Conservation (phyloP, 2,797 vertebrate genomes). For the Myripristis murdjan region DNA sequence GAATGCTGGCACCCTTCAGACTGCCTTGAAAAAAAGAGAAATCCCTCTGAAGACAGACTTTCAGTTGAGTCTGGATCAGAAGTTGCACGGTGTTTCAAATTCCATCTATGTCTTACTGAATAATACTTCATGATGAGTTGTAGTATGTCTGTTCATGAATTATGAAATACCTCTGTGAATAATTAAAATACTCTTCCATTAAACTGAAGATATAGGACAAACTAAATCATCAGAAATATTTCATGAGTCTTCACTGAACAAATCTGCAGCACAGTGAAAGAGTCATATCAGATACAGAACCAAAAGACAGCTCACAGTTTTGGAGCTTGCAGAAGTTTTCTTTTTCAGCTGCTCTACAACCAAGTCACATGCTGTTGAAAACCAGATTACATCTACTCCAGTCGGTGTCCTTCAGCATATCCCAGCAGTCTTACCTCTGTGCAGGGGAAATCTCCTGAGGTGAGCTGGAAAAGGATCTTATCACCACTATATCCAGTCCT, state of each 20-base stretch:
- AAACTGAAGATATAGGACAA: constrained; percentile 3
- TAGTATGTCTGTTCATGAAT: constrained; percentile 9
- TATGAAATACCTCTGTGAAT: constrained; percentile 9
- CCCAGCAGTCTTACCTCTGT: constrained; percentile 74
- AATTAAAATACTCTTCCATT: not conserved
- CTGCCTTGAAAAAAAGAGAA: not conserved
- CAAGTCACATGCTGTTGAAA: constrained; percentile 23
- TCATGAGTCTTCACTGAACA: not conserved
- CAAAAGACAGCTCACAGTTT: constrained; percentile 5
- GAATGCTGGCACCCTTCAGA: not conserved
- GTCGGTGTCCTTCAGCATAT: constrained; percentile 28
- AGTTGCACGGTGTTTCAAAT: not conserved
- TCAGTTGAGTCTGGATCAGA: not conserved
- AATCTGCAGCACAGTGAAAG: constrained; percentile 6
- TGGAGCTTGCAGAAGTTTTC: constrained; percentile 3
- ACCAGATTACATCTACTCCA: constrained; percentile 27
- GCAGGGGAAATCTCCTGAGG: constrained; percentile 53
- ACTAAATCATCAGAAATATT: not conserved
- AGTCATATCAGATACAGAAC: not conserved
- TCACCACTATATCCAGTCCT: constrained; percentile 61
- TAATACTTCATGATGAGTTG: not conserved
- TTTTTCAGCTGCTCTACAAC: constrained; percentile 12
- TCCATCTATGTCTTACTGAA: not conserved
- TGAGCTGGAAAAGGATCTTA: constrained; percentile 47
- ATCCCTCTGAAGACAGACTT: not conserved